These are phyloP conservation scores for Metopia argyrocephala DNA, from an alignment of 2,888 invertebrate species.

Conservation along the genomic window DNA sequence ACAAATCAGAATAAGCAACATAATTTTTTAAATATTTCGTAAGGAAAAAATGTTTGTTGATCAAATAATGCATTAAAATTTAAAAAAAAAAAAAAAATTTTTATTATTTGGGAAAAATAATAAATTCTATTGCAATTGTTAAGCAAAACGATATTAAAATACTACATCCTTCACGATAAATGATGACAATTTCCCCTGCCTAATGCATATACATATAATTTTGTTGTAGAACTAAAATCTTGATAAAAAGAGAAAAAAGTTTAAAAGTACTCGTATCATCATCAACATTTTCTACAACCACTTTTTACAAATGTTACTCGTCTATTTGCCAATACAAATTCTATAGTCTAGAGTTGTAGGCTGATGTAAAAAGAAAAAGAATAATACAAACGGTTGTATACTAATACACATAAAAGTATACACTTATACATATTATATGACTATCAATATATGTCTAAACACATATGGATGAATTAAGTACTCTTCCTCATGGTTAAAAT, in stretches of 20 bases:
- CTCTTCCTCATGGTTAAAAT: background rate
- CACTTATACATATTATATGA: background rate
- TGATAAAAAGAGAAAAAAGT: slow-evolving; percentile 10
- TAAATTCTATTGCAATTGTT: background rate
- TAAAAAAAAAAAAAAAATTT: too few relatives aligned
- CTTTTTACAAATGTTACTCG: background rate
- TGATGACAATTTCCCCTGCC: background rate
- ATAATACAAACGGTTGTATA: background rate
- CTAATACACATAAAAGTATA: background rate
- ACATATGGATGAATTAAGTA: too few relatives aligned
- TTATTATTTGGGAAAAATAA: too few relatives aligned
- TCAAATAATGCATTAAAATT: too few relatives aligned
- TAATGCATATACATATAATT: background rate
- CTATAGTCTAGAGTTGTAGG: slow-evolving; percentile 5
- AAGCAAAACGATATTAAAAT: background rate
- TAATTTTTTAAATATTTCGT: too few relatives aligned
- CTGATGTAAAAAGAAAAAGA: slow-evolving; percentile 1
- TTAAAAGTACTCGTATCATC: slow-evolving; percentile 4
- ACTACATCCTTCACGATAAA: background rate
- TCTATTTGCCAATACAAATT: background rate
- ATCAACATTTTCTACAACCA: slow-evolving; percentile 17
- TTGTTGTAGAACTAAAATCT: slow-evolving; percentile 2
- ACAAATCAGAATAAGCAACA: too few relatives aligned
- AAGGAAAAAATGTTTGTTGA: too few relatives aligned
- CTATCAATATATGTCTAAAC: too few relatives aligned